Percentiles rank a stretch among this genome's conserved stretches.
These are phyloP conservation scores for Taurulus bubalis DNA, from an alignment of 2,113 vertebrate species.

Conservation along the genomic window DNA sequence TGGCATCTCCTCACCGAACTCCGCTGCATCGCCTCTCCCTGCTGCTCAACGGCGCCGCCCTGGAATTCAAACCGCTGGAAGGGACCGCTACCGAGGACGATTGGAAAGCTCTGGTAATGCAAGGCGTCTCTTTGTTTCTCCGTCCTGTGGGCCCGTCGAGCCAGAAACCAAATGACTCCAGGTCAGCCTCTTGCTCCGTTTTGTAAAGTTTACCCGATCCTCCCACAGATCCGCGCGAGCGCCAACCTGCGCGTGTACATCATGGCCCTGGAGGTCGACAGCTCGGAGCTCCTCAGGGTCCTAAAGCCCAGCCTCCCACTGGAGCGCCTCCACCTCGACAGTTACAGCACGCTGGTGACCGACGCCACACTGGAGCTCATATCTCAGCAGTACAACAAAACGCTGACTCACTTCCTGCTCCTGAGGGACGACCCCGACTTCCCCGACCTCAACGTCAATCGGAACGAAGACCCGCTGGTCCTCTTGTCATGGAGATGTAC, in stretches of 20 bases:
- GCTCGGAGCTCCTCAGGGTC: constrained; percentile 93
- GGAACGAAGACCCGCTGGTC: constrained; percentile 97
- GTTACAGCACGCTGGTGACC: constrained; percentile 92
- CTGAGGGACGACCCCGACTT: constrained; percentile 95
- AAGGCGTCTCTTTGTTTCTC: neutral
- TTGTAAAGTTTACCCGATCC: neutral
- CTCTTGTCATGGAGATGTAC: constrained; percentile 97
- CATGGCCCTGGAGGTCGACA: constrained; percentile 96
- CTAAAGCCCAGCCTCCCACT: constrained; percentile 97
- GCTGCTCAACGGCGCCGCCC: constrained; percentile 91
- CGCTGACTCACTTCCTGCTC: constrained; percentile 96
- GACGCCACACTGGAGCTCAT: constrained; percentile 95
- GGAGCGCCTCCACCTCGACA: constrained; percentile 97
- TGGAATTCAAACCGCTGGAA: constrained; percentile 93
- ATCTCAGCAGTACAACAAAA: constrained; percentile 97
- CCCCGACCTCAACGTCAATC: constrained; percentile 95
- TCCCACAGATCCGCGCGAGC: constrained; percentile 86
- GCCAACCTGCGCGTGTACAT: constrained; percentile 95
- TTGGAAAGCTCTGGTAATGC: constrained; percentile 91
- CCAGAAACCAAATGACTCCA: neutral
- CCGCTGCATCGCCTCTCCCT: constrained; percentile 97
- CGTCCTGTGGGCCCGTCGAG: neutral
- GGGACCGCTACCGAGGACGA: constrained; percentile 93
- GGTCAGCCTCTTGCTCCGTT: neutral
- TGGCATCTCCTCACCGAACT: constrained; percentile 89